A percentile compares a stretch with the other conserved stretches of the same genome.
phyloP scores from a whole-genome alignment of 2,113 vertebrate genomes.

The Platichthys stellatus region DNA sequence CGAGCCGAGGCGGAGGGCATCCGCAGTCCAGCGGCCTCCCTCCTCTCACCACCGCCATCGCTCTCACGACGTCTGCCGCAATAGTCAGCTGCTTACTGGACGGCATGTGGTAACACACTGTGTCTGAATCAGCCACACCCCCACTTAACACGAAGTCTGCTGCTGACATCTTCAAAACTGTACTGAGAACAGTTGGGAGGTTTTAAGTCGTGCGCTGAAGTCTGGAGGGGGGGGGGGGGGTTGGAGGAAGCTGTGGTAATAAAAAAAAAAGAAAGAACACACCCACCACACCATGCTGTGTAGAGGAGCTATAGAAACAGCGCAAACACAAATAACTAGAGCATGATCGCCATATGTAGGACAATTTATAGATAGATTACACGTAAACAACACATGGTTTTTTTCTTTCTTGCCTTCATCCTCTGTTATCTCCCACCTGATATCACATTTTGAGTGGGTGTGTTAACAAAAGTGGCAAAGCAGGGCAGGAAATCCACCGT shows the following conservation, averaged over 20 bases:
- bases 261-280: not conserved
- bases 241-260: not conserved
- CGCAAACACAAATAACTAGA: not conserved
- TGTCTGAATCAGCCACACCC: slow-evolving; percentile 49
- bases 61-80: not conserved
- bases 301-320: not conserved
- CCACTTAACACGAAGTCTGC: slow-evolving; percentile 17
- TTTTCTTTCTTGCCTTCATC: slow-evolving; percentile 5
- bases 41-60: slow-evolving; percentile 28
- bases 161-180: slow-evolving; percentile 20
- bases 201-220: not conserved
- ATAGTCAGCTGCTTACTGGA: slow-evolving; percentile 62
- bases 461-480: slow-evolving; percentile 7
- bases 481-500: not conserved
- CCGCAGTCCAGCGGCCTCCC: slow-evolving; percentile 56
- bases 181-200: not conserved
- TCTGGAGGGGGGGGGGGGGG: not conserved
- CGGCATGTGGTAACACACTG: slow-evolving; percentile 31
- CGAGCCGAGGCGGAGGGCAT: slow-evolving; percentile 53
- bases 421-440: slow-evolving; percentile 33
- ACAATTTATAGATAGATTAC: not conserved
- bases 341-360: not conserved
- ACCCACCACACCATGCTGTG: not conserved
- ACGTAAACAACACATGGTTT: not conserved
- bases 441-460: slow-evolving; percentile 25